Evolutionary conservation across 1,140 invertebrate species (phyloP).

Genomic region (Bombus waltoni): DNA sequence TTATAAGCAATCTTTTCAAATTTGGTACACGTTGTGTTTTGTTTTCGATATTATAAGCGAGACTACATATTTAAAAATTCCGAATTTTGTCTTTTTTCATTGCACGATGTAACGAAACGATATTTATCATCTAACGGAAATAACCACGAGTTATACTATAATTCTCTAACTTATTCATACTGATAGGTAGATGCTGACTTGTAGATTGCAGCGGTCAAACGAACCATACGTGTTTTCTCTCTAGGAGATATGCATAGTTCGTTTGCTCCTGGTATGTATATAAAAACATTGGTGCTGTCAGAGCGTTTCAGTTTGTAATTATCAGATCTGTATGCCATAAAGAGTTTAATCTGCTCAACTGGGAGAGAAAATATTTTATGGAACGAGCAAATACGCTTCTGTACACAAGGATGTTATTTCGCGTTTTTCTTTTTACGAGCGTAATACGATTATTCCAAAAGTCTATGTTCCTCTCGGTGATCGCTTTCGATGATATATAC

Average conservation of each 20-base stretch:
- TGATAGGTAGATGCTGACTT: background rate
- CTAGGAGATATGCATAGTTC: background rate
- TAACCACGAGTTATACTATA: background rate
- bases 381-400: background rate
- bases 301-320: conserved; percentile 15
- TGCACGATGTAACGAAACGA: background rate
- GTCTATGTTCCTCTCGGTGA: background rate
- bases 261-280: background rate
- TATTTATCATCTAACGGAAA: background rate
- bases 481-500: conserved; percentile 9
- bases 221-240: background rate
- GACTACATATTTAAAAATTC: background rate
- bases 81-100: background rate
- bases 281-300: conserved; percentile 28
- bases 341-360: conserved; percentile 8
- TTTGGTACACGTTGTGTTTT: background rate
- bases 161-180: background rate
- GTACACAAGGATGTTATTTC: background rate
- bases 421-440: background rate
- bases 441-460: conserved; percentile 16
- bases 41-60: background rate
- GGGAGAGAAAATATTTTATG: background rate
- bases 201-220: background rate
- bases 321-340: conserved; percentile 14
- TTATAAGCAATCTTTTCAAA: background rate